These are phyloP conservation scores for Microctonus brassicae DNA, from an alignment of 2,888 invertebrate genomes.

Conservation along the genomic window DNA sequence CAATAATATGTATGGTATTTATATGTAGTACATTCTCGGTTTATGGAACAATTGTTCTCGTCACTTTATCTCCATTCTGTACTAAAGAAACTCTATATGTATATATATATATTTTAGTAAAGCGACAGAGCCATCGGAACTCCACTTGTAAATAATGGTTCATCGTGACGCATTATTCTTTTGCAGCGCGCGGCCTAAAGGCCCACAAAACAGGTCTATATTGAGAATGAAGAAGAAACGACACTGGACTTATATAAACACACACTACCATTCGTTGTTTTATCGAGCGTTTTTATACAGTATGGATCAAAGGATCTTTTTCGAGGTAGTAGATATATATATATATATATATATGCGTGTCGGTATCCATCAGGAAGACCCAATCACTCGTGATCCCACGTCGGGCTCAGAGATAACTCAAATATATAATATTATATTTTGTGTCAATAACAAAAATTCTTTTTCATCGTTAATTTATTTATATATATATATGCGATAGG, in stretches of 20 bases:
- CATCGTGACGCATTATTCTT: constrained; percentile 63
- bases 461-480: no score
- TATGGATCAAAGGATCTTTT: constrained; percentile 59
- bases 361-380: constrained; percentile 54
- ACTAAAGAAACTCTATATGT: neutral
- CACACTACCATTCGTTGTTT: constrained; percentile 50
- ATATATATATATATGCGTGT: constrained; percentile 49
- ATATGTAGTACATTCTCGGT: no score
- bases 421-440: constrained; percentile 51
- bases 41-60: constrained; percentile 2
- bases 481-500: no score
- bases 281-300: constrained; percentile 62
- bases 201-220: constrained; percentile 5
- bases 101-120: neutral
- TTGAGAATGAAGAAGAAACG: neutral
- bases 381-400: constrained; percentile 53
- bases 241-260: no score
- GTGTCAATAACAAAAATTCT: constrained; percentile 57
- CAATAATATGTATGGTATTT: no score
- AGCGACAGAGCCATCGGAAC: constrained; percentile 22
- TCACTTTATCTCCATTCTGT: neutral
- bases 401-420: constrained; percentile 52
- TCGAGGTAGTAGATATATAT: constrained; percentile 52
- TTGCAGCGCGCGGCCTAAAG: constrained; percentile 52
- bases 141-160: constrained; percentile 61